These are phyloP conservation scores for Pyrrhura leucotis DNA, from an alignment of 2,797 vertebrate species.

Conservation along the genomic window DNA sequence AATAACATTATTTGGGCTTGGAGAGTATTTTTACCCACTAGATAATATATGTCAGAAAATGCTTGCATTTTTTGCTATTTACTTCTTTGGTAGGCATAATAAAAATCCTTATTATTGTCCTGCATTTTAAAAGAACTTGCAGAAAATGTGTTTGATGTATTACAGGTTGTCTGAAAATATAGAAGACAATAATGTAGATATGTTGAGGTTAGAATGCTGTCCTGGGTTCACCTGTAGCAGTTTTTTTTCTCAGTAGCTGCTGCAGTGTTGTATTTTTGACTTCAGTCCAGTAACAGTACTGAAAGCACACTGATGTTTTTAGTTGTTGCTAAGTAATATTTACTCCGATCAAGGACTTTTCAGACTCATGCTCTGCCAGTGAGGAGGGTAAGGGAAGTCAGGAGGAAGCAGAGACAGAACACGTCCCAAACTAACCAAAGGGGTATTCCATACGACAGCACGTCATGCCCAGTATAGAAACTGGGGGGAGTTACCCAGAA, in stretches of 20 bases:
- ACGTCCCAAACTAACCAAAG: background rate
- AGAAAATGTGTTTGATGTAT: background rate
- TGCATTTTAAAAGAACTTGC: background rate
- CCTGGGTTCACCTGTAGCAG: background rate
- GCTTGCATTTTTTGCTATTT: background rate
- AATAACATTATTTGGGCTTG: background rate
- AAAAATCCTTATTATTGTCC: background rate
- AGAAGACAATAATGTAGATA: too few species aligned
- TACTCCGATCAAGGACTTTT: background rate
- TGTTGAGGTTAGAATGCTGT: background rate
- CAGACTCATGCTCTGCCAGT: background rate
- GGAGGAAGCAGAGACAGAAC: background rate
- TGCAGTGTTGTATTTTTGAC: background rate
- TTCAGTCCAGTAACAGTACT: background rate
- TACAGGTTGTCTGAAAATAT: background rate
- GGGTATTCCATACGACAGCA: background rate
- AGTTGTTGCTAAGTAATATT: background rate
- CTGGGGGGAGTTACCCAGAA: background rate
- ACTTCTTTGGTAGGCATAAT: background rate
- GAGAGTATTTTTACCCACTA: background rate
- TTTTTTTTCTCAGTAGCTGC: background rate
- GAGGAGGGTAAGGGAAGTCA: background rate
- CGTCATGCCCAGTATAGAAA: background rate
- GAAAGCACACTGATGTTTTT: background rate
- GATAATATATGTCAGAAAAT: background rate